Percentiles rank a stretch among this genome's conserved stretches.
phyloP scores from a whole-genome alignment of 2,113 vertebrate genomes.

The Lynx canadensis region DNA sequence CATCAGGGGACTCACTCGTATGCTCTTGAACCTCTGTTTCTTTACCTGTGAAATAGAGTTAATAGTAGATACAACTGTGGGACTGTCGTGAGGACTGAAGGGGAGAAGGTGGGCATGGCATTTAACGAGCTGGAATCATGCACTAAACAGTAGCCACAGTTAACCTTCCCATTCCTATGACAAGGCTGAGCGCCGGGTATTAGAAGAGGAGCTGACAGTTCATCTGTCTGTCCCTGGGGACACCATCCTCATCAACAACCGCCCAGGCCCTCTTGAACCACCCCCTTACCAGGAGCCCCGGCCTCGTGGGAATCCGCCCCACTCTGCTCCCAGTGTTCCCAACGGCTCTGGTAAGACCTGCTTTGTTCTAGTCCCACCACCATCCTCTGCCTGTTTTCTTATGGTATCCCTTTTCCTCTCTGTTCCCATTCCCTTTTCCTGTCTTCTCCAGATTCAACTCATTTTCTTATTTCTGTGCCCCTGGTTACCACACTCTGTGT shows the following conservation, averaged over 20 bases:
- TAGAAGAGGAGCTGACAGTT: conserved; percentile 93
- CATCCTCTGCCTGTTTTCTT: background rate
- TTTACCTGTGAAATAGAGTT: background rate
- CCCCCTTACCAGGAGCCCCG: conserved; percentile 95
- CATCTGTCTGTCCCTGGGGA: conserved; percentile 93
- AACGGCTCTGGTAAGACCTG: conserved; percentile 86
- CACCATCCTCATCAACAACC: conserved; percentile 96
- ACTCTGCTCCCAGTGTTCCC: conserved; percentile 76
- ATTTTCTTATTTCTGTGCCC: conserved; percentile 6
- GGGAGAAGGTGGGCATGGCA: fast-evolving
- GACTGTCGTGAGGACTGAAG: background rate
- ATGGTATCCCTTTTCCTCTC: background rate
- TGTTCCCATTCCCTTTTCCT: background rate
- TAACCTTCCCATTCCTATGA: fast-evolving
- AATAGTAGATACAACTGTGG: fast-evolving
- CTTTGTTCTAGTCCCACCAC: background rate
- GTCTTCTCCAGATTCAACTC: background rate
- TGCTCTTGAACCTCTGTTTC: background rate
- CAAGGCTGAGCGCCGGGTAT: conserved; percentile 92
- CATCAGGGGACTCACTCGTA: background rate
- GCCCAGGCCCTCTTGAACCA: conserved; percentile 90
- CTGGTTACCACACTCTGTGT: background rate
- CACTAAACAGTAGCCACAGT: fast-evolving
- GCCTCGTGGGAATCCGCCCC: conserved; percentile 88
- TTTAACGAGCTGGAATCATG: background rate